Percentiles rank a stretch among this genome's conserved stretches.
Evolutionary conservation across 2,888 invertebrate species (phyloP).

Genomic region (Mylabris sibirica): DNA sequence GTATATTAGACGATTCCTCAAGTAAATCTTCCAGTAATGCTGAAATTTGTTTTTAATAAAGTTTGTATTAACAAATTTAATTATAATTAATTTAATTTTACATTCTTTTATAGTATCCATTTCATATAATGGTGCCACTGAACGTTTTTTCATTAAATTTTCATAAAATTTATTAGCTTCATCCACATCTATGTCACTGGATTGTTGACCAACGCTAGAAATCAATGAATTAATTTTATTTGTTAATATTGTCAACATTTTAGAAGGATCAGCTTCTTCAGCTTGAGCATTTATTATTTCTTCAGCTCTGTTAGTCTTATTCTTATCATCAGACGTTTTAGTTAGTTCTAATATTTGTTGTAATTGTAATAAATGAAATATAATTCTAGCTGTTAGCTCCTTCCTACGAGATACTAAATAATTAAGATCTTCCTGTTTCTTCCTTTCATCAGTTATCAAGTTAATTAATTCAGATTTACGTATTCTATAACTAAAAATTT

Average conservation of each 20-base stretch:
- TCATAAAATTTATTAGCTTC: slow-evolving; percentile 47
- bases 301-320: neutral
- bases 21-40: slow-evolving; percentile 47
- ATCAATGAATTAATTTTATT: slow-evolving; percentile 41
- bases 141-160: slow-evolving; percentile 45
- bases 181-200: slow-evolving; percentile 35
- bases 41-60: slow-evolving; percentile 25
- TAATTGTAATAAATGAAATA: slow-evolving; percentile 7
- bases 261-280: slow-evolving; percentile 29
- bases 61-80: neutral
- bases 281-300: neutral
- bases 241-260: slow-evolving; percentile 46
- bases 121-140: slow-evolving; percentile 40
- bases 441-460: neutral
- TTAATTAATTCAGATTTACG: neutral
- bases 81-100: slow-evolving; percentile 29
- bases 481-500: slow-evolving; percentile 3
- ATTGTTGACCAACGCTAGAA: slow-evolving; percentile 36
- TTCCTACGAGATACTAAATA: neutral
- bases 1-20: slow-evolving; percentile 41
- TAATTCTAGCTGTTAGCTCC: neutral
- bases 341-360: slow-evolving; percentile 10
- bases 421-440: neutral
- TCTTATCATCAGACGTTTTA: slow-evolving; percentile 2
- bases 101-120: slow-evolving; percentile 46